Evolutionary conservation across 2,888 invertebrate genomes (phyloP).

Genomic region (Leptopilina drosophilae): DNA sequence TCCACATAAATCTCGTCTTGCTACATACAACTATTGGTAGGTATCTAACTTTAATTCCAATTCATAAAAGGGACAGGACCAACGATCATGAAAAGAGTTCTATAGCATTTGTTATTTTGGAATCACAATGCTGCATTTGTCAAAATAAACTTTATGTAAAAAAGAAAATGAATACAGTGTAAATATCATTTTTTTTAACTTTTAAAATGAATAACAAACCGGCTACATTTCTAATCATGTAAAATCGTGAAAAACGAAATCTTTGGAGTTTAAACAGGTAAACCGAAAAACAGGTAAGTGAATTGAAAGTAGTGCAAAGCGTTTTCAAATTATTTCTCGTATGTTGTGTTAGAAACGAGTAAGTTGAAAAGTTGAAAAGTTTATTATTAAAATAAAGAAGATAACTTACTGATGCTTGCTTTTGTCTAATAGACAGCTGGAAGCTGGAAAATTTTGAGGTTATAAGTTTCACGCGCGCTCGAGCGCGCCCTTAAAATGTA

Average conservation of each 20-base stretch:
- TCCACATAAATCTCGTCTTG: neutral
- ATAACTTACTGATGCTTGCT: neutral
- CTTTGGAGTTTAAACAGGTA: constrained; percentile 11
- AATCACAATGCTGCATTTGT: constrained; percentile 27
- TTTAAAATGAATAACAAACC: neutral
- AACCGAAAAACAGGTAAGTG: neutral
- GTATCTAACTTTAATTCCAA: neutral
- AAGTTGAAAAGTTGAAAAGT: neutral
- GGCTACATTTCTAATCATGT: neutral
- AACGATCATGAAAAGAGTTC: constrained; percentile 6
- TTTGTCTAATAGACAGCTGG: constrained; percentile 66
- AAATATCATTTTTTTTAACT: neutral
- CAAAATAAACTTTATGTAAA: neutral
- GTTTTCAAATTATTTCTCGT: neutral
- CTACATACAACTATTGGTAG: neutral
- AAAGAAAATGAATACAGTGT: constrained; percentile 5
- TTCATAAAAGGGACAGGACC: neutral
- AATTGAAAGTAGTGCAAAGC: constrained; percentile 14
- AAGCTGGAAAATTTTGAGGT: constrained; percentile 67
- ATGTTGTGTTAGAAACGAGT: neutral
- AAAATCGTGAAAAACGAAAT: constrained; percentile 2
- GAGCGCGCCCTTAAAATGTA: constrained; percentile 45
- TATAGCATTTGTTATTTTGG: constrained; percentile 21
- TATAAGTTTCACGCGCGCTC: constrained; percentile 59
- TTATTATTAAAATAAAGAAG: neutral